Conservation (phyloP, 2,888 invertebrate genomes). For the Escarpia spicata region DNA sequence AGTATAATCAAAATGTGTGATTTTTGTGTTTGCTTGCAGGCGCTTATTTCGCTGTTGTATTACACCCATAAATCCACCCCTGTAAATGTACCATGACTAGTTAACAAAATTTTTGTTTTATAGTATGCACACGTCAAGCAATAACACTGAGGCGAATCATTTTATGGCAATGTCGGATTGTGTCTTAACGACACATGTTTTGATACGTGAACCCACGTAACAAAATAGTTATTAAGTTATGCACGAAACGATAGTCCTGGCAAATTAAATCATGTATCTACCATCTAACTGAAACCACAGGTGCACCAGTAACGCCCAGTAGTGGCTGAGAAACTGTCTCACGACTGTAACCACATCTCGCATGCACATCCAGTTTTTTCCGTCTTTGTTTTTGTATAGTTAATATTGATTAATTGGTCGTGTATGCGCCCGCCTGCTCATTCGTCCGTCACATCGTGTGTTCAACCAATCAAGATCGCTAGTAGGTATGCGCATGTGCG, state of each 20-base stretch:
- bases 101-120: too few species aligned
- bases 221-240: not conserved
- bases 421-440: too few species aligned
- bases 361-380: too few species aligned
- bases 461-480: not conserved
- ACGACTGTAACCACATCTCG: too few species aligned
- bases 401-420: too few species aligned
- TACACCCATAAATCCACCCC: not conserved
- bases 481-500: not conserved
- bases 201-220: not conserved
- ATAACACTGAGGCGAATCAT: too few species aligned
- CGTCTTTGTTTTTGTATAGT: too few species aligned
- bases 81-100: too few species aligned
- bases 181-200: too few species aligned
- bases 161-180: too few species aligned
- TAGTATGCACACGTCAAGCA: too few species aligned
- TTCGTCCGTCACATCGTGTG: too few species aligned
- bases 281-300: not conserved
- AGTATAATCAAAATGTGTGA: not conserved
- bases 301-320: not conserved
- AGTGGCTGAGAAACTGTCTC: not conserved
- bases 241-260: not conserved
- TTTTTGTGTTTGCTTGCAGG: not conserved
- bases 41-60: not conserved
- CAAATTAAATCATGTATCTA: not conserved